Base-by-base conservation (phyloP, 2,888 invertebrate species). In the Plagodis pulveraria region DNA sequence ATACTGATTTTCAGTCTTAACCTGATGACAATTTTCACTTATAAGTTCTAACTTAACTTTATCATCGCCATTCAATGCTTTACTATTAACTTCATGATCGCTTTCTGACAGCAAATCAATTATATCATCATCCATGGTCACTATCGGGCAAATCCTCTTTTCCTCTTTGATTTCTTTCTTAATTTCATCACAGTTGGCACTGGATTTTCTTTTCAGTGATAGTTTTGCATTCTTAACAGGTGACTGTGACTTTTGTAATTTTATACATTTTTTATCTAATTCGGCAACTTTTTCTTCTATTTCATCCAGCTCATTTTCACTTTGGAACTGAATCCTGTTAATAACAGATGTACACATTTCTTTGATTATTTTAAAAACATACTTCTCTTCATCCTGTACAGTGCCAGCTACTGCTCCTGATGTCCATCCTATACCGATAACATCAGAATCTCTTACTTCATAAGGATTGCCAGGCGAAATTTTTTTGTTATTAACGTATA, bases 401-500 rank as follows among this genome's bases (percentile, higher is more conserved):
- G 81, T 72, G 6, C 70, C 72, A 51, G 87, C 71, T 11, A 80
- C 68, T 53, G 82, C 80, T 32, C 76, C 82, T 41, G 66, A 49
- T 34, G 83, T 78, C 87, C 90, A 91, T 7, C 95, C 95, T 67
- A 95, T 85, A 6, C 94, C 94, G 71, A 95, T 86, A 11, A 91
- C 66, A 78, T 94, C 94, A 45, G 83, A 82, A 47, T 91, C 78
- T 50, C 77, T 72, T 12, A 94, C 65, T 45, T 70, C 61, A 56
- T 84, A 77, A 48, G 88, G 84, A 12, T 71, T 71, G 45, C 85
- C 81, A 41, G 84, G 74, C 10, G 78, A 64, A 67, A 94, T 91
- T 73, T 73, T 83, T 5, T 70, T 72, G 2, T 80, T 78, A 52
- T 94, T 94, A 52, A 95, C 78, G 78, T 78, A 95, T 22, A 94